Base-by-base conservation (phyloP, 2,113 vertebrate genomes). In the Chlamydotis undulata region DNA sequence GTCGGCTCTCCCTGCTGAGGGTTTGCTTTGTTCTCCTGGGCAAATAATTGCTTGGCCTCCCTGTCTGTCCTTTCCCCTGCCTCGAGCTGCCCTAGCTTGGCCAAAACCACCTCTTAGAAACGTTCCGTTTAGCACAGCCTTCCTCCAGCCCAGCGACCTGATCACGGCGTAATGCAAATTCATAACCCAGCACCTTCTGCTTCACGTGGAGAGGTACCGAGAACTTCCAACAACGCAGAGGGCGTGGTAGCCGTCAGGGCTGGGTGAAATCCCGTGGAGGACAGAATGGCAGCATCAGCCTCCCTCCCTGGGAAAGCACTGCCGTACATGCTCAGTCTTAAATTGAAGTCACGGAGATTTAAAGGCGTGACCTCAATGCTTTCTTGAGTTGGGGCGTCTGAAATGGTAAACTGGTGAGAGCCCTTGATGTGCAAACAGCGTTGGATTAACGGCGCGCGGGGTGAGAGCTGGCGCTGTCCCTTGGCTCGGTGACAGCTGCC, bases 351-450 rank as follows among this genome's bases (percentile, higher is more conserved):
- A n/a, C 29, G 10, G 75, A 45, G 78, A 80, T 90, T 85, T 56
- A 47, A 49, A 43, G 63, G 59, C 55, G 2, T 19, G 85, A 41
- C 75, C 91, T 33, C 2, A 79, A 45, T 9, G 33, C 29, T 83
- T 67, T 52, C 53, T 67, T 6, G 16, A 5, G 9, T 3, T 10
- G 53, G 57, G 86, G 12, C 0, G 0, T 14, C 21, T 43, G 69
- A 26, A 82, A 4, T 4, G 53, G 49, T 31, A 2, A 64, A 22
- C 0, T 26, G 57, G 43, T 17, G 81, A 37, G 95, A 86, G 76
- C 63, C 53, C 89, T 64, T 3, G 82, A 8, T 49, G 83, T 81
- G 84, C 80, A 31, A 24, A 12, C 47, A 4, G 14, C 1, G 0
- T 49, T 0, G 47, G 64, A 43, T 89, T 82, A 63, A 18, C 37